A percentile compares a stretch with the other conserved stretches of the same genome.
Evolutionary conservation across 2,113 vertebrate genomes (phyloP).

Genomic region (Lophochroa leadbeateri): DNA sequence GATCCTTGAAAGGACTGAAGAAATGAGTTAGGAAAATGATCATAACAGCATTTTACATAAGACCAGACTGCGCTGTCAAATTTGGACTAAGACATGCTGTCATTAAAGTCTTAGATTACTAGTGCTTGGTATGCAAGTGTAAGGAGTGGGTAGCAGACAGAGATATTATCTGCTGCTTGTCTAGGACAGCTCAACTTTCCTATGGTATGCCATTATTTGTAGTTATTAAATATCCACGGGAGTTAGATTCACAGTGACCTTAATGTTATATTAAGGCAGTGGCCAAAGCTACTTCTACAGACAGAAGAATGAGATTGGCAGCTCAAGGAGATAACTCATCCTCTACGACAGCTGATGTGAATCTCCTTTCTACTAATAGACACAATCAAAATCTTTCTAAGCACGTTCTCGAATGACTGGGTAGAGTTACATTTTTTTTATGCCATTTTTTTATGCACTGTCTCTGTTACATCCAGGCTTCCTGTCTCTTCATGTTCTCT

Average conservation of each 20-base stretch:
- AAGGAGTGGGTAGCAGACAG: background rate
- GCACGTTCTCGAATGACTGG: background rate
- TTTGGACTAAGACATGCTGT: background rate
- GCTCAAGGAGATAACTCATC: background rate
- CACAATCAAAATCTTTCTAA: constrained; percentile 27
- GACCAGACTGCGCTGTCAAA: background rate
- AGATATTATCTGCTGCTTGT: background rate
- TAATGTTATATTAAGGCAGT: background rate
- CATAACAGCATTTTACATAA: background rate
- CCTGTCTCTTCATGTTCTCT: constrained; percentile 61
- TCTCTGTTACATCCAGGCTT: constrained; percentile 47
- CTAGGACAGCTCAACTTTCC: background rate
- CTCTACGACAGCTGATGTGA: background rate
- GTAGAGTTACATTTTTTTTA: background rate
- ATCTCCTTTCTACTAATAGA: background rate
- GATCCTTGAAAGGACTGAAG: background rate
- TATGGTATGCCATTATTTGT: background rate
- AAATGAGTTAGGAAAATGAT: background rate
- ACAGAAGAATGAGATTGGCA: background rate
- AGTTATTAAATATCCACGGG: background rate
- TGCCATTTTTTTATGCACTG: background rate
- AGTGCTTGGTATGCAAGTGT: background rate
- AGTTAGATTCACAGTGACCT: background rate
- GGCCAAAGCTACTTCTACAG: background rate
- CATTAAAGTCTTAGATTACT: background rate